A percentile compares a stretch with the other conserved stretches of the same genome.
phyloP scores from a whole-genome alignment of 1,140 invertebrate genomes.

The Drosophila ogumai region DNA sequence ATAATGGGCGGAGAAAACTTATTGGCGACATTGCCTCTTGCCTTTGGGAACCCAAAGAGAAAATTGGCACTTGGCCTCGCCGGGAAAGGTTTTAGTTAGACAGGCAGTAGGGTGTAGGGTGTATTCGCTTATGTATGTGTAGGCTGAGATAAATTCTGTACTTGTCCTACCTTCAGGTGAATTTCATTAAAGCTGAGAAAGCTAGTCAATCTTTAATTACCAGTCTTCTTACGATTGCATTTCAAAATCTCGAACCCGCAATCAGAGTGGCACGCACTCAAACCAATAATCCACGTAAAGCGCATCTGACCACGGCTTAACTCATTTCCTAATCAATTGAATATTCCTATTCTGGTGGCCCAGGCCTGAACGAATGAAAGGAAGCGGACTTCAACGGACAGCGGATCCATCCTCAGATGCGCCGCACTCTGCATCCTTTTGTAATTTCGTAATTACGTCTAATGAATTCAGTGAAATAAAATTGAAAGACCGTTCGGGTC shows the following conservation, averaged over 20 bases:
- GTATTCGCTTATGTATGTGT: background rate
- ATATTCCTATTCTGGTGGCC: constrained; percentile 61
- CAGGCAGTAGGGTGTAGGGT: too few relatives aligned
- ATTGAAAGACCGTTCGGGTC: constrained; percentile 50
- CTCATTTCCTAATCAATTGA: constrained; percentile 80
- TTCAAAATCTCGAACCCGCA: background rate
- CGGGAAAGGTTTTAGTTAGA: constrained; percentile 3
- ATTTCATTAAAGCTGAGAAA: background rate
- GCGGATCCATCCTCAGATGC: background rate
- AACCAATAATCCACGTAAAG: constrained; percentile 2
- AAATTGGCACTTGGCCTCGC: constrained; percentile 50
- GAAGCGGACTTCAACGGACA: background rate
- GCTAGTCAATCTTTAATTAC: background rate
- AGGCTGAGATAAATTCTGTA: background rate
- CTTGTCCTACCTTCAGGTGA: background rate
- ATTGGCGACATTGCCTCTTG: constrained; percentile 15
- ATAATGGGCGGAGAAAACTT: constrained; percentile 12
- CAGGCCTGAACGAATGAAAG: constrained; percentile 30
- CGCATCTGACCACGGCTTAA: constrained; percentile 43
- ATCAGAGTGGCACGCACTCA: constrained; percentile 21
- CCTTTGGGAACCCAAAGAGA: constrained; percentile 18
- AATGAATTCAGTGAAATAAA: constrained; percentile 73
- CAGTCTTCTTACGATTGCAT: background rate
- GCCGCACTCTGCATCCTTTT: constrained; percentile 45
- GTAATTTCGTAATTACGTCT: constrained; percentile 76